Evolutionary conservation across 1,140 invertebrate species (phyloP), one percentile per base, ranked within the genome.

Genomic region (Leucophenga varia): DNA sequence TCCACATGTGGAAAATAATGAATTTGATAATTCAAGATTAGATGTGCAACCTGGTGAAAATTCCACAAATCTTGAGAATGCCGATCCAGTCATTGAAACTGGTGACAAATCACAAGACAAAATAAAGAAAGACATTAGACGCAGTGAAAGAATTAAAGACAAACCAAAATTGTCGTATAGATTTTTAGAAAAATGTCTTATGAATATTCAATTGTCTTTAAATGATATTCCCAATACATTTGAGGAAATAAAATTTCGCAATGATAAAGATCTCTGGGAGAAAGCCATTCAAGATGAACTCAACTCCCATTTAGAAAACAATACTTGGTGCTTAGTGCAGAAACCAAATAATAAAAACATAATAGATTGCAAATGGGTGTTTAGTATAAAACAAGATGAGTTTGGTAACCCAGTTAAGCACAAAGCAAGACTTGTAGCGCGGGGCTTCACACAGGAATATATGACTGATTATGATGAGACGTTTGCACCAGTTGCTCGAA

Each of bases 401-500:
- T 54, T 55, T 54, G 72, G 72, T 41, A 52, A 72, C 22, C 57
- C 63, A 32, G 36, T 54, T 8, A 58, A 51, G 45, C 70, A 74
- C 54, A 79, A 77, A 41, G 78, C 71, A 25, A 49, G 77, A 21
- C 59, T 78, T 36, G 72, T 79, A 20, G 76, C 74, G 4, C 58
- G 65, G 36, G 77, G 77, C 13, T 79, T 65, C 45, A 58, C 38
- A 7, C 77, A 78, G 55, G 28, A 57, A 44, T 49, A 61, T 52
- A 52, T 61, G 16, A 19, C 57, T n/a, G 75, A 78, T 19, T 17
- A 41, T 25, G 22, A 41, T 22, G 6, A 35, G 16, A 43, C 47
- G 1, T 30, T 47, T 40, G 16, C 36, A n/a, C 36, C 36, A 8
- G 36, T 47, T 19, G 36, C 44, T 28, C 19, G 14, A 32, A 39